A percentile compares a stretch with the other conserved stretches of the same genome.
These are phyloP conservation scores for Coenobita brevimanus DNA, from an alignment of 1,140 invertebrate species.

Conservation along the genomic window DNA sequence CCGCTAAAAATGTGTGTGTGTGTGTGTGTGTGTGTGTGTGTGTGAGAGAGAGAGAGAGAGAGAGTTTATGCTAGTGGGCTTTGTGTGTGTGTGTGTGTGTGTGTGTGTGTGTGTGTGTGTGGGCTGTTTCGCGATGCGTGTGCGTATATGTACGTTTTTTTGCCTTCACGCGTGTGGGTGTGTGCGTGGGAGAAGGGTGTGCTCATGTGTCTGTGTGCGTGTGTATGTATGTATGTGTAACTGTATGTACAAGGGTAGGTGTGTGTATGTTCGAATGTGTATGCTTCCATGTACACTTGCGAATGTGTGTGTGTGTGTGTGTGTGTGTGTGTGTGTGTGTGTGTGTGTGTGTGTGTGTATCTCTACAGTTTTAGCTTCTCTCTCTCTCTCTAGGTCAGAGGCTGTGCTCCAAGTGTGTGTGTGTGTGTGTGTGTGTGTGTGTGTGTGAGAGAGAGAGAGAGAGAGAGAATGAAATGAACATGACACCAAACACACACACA, in stretches of 20 bases:
- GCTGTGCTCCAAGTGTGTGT: not conserved
- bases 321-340: not conserved
- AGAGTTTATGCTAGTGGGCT: too few species aligned
- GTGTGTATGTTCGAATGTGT: not conserved
- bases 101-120: too few species aligned
- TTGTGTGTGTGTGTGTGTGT: too few species aligned
- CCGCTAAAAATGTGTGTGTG: not conserved
- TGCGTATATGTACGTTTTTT: not conserved
- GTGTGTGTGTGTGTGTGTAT: constrained; percentile 1
- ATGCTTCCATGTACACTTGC: not conserved
- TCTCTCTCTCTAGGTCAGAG: not conserved
- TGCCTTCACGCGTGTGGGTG: too few species aligned
- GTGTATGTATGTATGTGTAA: not conserved
- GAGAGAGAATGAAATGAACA: too few species aligned
- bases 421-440: not conserved
- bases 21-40: constrained; percentile 4
- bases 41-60: too few species aligned
- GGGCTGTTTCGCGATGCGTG: too few species aligned
- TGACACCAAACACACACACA: too few species aligned
- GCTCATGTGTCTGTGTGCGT: not conserved
- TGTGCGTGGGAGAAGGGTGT: not conserved
- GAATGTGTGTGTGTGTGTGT: not conserved
- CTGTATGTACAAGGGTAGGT: not conserved
- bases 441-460: not conserved
- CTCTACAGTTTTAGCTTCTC: not conserved